A percentile compares a stretch with the other conserved stretches of the same genome.
These are phyloP conservation scores for Rynchops niger DNA, from an alignment of 2,113 vertebrate genomes.

Conservation along the genomic window DNA sequence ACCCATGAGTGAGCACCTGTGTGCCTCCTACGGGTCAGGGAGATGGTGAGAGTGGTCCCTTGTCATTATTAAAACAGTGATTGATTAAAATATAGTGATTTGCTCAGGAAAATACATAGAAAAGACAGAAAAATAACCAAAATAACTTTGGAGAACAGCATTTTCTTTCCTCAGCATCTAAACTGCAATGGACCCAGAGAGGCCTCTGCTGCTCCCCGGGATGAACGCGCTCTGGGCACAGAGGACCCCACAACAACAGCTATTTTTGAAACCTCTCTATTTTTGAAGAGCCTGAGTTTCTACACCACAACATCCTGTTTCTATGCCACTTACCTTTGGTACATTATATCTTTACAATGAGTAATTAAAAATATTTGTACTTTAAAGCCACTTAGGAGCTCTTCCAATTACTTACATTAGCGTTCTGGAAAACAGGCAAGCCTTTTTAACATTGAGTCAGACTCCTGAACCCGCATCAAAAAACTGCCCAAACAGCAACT, in stretches of 20 bases:
- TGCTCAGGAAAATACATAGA: neutral
- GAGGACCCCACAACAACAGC: neutral
- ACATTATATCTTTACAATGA: neutral
- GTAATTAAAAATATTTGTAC: slow-evolving; percentile 55
- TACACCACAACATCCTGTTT: neutral
- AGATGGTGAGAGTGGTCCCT: neutral
- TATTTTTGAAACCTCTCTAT: neutral
- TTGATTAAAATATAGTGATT: neutral
- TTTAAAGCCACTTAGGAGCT: slow-evolving; percentile 43
- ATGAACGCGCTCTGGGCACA: neutral
- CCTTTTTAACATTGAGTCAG: slow-evolving; percentile 19
- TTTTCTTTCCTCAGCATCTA: neutral
- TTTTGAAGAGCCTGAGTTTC: neutral
- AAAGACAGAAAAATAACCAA: neutral
- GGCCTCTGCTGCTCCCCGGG: neutral
- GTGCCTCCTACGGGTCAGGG: neutral
- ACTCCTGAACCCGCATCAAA: neutral
- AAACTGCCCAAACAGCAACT: slow-evolving; percentile 12
- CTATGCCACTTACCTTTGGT: neutral
- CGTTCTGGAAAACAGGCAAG: slow-evolving; percentile 43
- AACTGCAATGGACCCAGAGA: neutral
- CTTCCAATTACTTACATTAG: slow-evolving; percentile 55
- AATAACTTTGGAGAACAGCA: neutral
- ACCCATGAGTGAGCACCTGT: no score
- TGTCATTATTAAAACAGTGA: neutral